phyloP scores from a whole-genome alignment of 2,888 invertebrate species.

The Deilephila porcellus region DNA sequence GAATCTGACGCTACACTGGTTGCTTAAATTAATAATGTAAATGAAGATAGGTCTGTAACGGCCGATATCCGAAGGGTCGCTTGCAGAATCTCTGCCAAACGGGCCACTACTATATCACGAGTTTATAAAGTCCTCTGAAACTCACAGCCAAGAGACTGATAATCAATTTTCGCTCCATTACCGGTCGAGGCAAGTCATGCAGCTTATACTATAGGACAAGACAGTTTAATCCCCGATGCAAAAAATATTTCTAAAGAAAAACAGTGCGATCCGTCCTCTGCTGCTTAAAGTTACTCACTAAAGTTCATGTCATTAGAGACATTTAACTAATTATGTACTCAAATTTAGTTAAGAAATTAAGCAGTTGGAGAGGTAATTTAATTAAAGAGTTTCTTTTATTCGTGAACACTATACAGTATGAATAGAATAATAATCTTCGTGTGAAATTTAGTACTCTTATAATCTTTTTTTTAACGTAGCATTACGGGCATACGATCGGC shows the following conservation, averaged over 20 bases:
- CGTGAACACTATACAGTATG: neutral
- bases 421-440: neutral
- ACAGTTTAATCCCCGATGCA: neutral
- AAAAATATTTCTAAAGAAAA: neutral
- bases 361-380: neutral
- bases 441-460: too few species aligned
- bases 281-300: neutral
- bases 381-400: neutral
- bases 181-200: constrained; percentile 57
- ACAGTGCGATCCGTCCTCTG: neutral
- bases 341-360: constrained; percentile 6
- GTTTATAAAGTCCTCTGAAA: constrained; percentile 51
- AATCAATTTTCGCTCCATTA: constrained; percentile 55
- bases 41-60: constrained; percentile 65
- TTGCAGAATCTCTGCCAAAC: constrained; percentile 56
- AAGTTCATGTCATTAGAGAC: constrained; percentile 2
- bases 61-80: constrained; percentile 62
- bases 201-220: constrained; percentile 55
- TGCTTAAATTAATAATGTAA: constrained; percentile 73
- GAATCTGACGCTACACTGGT: neutral
- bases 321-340: constrained; percentile 16
- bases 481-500: too few species aligned
- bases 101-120: constrained; percentile 38
- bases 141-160: constrained; percentile 54
- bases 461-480: too few species aligned